Evolutionary conservation across 2,113 vertebrate genomes (phyloP), one percentile per base, ranked within the genome.

Genomic region (Rhinogobius similis): DNA sequence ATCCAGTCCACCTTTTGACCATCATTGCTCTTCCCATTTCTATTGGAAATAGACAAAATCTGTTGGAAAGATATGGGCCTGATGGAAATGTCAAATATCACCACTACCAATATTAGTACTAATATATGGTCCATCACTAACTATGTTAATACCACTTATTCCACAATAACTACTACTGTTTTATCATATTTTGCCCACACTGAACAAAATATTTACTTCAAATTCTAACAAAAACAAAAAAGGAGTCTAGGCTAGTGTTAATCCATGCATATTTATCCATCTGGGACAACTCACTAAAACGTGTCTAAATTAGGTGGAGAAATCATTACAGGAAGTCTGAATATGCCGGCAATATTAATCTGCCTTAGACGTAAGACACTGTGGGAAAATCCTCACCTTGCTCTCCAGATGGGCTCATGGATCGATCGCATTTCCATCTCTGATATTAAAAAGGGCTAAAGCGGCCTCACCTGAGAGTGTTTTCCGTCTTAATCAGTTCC

Each of bases 341-440:
- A 61, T 61, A 59, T 59, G 18, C 29, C 9, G 20, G 3, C 58
- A 12, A 70, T 81, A 85, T 85, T 87, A 87, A 85, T 87, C 78
- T 70, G 41, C 70, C 79, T 88, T 79, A n/a, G n/a, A 77, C 74
- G 21, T 69, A 83, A 83, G 66, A 55, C 65, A 61, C 65, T 85
- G 86, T 87, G 86, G 87, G 88, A 90, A 90, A 70, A 73, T 73
- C 46, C 73, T 87, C 86, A 88, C 81, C 83, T 82, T 73, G 67
- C 75, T 69, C 70, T 81, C 75, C 63, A 12, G 44, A 50, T 5
- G 75, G 81, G 68, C 71, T 62, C 62, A 58, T 58, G 73, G 85
- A 90, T 89, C 86, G 78, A 89, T 89, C 69, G 62, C 48, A 61
- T 82, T 69, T 82, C 71, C 74, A 78, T 87, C 79, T 76, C 36